A percentile compares a stretch with the other conserved stretches of the same genome.
phyloP scores from a whole-genome alignment of 37 sponge, comb jelly and placozoan genomes.

The Agelas oroides region DNA sequence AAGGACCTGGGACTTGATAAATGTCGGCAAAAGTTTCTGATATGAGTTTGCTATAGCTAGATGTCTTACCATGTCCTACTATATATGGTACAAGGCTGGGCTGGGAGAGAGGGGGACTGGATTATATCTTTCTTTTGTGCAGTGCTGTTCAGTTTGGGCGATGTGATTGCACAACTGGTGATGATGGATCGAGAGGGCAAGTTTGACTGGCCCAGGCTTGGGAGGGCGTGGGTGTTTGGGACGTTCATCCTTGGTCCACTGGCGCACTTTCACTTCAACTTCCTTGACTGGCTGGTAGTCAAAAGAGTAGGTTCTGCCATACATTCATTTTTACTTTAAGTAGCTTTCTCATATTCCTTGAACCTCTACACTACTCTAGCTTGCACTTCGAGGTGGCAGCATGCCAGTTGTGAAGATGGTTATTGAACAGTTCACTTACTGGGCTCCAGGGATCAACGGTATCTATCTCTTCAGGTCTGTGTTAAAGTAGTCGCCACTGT shows the following conservation, averaged over 20 bases:
- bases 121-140: too few relatives aligned
- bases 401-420: conserved; percentile 71
- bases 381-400: conserved; percentile 16
- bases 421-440: conserved; percentile 82
- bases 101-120: too few relatives aligned
- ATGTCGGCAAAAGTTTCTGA: too few relatives aligned
- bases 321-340: neutral
- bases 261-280: conserved; percentile 76
- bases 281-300: conserved; percentile 73
- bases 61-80: too few relatives aligned
- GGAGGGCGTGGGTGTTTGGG: conserved; percentile 68
- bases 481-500: neutral
- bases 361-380: conserved; percentile 40
- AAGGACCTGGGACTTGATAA: too few relatives aligned
- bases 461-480: conserved; percentile 64
- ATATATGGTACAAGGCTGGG: too few relatives aligned
- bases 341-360: neutral
- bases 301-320: conserved; percentile 50
- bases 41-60: too few relatives aligned
- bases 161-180: conserved; percentile 68
- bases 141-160: conserved; percentile 76
- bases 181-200: neutral
- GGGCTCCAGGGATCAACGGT: conserved; percentile 62
- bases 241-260: conserved; percentile 74
- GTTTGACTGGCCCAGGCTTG: conserved; percentile 29